Percentiles rank a stretch among this genome's conserved stretches.
phyloP scores from a whole-genome alignment of 1,140 invertebrate species.

The Drosophila nebulosa region DNA sequence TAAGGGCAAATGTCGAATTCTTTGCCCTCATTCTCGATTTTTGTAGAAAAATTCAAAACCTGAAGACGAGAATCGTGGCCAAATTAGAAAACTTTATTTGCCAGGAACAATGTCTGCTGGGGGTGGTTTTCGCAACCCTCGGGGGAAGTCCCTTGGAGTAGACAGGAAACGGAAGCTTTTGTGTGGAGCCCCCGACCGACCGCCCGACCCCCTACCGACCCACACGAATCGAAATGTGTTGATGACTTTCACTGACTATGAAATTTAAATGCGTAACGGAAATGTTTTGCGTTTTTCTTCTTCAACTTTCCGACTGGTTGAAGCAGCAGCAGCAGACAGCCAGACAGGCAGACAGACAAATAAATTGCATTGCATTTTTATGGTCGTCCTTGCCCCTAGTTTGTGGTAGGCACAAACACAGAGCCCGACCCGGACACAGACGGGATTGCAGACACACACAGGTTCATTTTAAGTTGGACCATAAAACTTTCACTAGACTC shows the following conservation, averaged over 20 bases:
- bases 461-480: constrained; percentile 63
- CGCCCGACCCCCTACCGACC: not conserved
- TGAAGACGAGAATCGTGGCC: constrained; percentile 50
- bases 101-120: constrained; percentile 37
- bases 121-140: constrained; percentile 63
- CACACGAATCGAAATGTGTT: constrained; percentile 46
- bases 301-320: not conserved
- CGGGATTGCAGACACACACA: constrained; percentile 27
- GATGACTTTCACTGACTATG: constrained; percentile 79
- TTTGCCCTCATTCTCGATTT: not conserved
- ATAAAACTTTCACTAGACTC: constrained; percentile 64
- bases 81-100: constrained; percentile 80
- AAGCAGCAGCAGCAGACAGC: constrained; percentile 34
- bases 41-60: constrained; percentile 67
- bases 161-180: constrained; percentile 80
- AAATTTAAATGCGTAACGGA: constrained; percentile 79
- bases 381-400: constrained; percentile 71
- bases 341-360: constrained; percentile 59
- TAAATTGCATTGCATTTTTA: constrained; percentile 73
- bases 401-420: constrained; percentile 46
- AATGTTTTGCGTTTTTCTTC: constrained; percentile 60
- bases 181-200: constrained; percentile 44
- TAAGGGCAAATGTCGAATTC: constrained; percentile 27
- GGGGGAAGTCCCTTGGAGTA: constrained; percentile 69
- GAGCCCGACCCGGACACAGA: constrained; percentile 13